phyloP scores from a whole-genome alignment of 2,113 vertebrate genomes.

The Brachypteracias leptosomus region DNA sequence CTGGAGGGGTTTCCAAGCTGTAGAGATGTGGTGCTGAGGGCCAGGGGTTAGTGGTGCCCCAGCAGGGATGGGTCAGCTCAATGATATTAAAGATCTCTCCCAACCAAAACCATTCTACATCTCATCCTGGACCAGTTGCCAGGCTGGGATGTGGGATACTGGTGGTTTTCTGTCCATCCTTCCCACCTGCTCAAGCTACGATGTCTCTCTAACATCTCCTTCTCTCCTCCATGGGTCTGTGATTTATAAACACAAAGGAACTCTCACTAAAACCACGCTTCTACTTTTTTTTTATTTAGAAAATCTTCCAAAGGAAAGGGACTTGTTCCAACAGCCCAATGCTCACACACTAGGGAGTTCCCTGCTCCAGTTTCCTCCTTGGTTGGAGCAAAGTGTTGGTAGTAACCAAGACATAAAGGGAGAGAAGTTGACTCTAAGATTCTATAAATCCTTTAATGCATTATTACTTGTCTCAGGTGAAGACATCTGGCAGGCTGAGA shows the following conservation, averaged over 20 bases:
- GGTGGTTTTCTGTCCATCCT: not conserved
- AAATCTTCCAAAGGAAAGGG: not conserved
- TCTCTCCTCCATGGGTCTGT: not conserved
- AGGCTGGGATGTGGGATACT: accelerated
- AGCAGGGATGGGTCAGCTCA: not conserved
- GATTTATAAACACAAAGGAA: not conserved
- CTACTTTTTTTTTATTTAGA: not conserved
- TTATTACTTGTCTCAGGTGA: not conserved
- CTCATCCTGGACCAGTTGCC: not conserved
- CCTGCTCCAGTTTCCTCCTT: not conserved
- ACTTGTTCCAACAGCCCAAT: not conserved
- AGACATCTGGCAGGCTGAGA: not conserved
- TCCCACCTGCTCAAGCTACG: not conserved
- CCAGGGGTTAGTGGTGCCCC: not conserved
- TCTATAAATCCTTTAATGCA: not conserved
- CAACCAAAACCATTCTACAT: not conserved
- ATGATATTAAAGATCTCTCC: not conserved
- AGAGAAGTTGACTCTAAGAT: no score
- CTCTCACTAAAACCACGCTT: not conserved
- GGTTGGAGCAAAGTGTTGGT: not conserved
- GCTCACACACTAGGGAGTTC: not conserved
- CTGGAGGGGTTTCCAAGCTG: not conserved
- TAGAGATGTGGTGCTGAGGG: not conserved
- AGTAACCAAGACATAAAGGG: not conserved
- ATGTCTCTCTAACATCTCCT: not conserved